Evolutionary conservation across 2,113 vertebrate genomes (phyloP).

Genomic region (Corydoras maculifer): DNA sequence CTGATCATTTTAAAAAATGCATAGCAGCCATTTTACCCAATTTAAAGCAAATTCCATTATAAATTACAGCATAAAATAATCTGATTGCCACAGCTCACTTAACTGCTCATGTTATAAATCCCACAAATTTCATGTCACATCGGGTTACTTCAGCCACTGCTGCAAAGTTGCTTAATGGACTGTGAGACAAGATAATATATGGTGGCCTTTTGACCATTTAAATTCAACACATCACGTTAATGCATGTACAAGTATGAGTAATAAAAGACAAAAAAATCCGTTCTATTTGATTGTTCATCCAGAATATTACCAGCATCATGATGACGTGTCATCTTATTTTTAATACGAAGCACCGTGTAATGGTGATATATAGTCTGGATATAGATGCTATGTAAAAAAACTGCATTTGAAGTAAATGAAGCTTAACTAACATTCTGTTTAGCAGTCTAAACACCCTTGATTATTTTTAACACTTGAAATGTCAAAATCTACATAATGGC

Average conservation of each 20-base stretch:
- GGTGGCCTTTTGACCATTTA: not conserved
- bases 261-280: not conserved
- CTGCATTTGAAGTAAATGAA: not conserved
- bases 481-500: not conserved
- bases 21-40: too few relatives aligned
- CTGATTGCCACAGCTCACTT: too few relatives aligned
- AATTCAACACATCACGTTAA: not conserved
- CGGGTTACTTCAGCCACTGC: not conserved
- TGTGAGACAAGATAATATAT: not conserved
- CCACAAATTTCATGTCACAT: not conserved
- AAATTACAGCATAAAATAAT: too few relatives aligned
- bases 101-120: too few relatives aligned
- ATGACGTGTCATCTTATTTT: not conserved
- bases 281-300: slow-evolving; percentile 1
- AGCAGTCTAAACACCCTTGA: not conserved
- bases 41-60: too few relatives aligned
- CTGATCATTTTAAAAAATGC: too few relatives aligned
- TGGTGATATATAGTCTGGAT: not conserved
- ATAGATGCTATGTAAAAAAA: not conserved
- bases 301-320: not conserved
- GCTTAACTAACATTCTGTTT: not conserved
- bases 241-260: not conserved
- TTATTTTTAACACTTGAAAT: too few relatives aligned
- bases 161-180: too few relatives aligned
- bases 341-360: not conserved